Base-by-base conservation (phyloP, 2,797 vertebrate species). In the Falco biarmicus region DNA sequence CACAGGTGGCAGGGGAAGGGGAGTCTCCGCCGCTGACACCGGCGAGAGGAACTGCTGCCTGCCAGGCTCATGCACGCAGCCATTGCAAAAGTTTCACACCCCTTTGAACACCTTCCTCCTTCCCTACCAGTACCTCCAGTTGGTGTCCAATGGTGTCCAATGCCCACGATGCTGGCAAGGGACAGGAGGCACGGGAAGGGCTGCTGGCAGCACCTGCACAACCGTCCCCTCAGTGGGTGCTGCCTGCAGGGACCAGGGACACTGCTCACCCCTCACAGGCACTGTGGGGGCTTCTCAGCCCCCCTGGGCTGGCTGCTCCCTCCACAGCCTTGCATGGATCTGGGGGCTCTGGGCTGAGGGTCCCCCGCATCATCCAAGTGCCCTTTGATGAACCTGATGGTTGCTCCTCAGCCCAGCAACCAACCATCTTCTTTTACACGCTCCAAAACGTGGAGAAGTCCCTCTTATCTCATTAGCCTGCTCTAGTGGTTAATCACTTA, bases 141-240 rank as follows among this genome's bases (percentile, higher is more conserved):
- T 8, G 79, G 59, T 29, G 39, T 39, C 39, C 39, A 39, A 39
- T 39, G 39, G 54, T 1, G 1, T 7, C 37, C 50, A 8, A 5
- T 1, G 34, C 31, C 79, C 1, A 0, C 0, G 2, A 12, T 13
- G 45, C 2, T 0, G 0, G 3, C 10, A 15, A 4, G 3, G 47
- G 24, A 32, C 0, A 19, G 78, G 26, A 34, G 60, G 74, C n/a
- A 26, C 0, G 4, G 64, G 26, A 26, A 7, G 20, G 64, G 60
- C 60, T 76, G 29, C 0, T 51, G 68, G n/a, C 28, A 43, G 4
- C 2, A 4, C 10, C 26, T 9, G 29, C 50, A 17, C 0, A 1
- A 39, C 1, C 0, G 15, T 32, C 5, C 43, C 29, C 56, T 34
- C 7, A 1, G 34, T 4, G 32, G 54, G 32, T 39, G 78, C 61